Evolutionary conservation across 2,888 invertebrate species (phyloP).

Genomic region (Oligia fasciuncula): DNA sequence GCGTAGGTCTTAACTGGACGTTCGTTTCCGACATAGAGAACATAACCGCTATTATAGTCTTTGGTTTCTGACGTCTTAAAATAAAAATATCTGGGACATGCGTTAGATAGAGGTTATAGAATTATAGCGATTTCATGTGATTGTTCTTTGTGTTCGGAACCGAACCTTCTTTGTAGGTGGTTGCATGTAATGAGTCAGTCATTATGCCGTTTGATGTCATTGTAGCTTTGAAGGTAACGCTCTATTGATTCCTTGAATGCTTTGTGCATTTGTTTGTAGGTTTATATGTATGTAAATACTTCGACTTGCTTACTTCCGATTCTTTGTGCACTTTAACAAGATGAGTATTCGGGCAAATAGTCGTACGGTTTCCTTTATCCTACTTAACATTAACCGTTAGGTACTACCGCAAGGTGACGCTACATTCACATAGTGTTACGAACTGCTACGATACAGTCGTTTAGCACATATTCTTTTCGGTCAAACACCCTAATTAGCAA

Average conservation of each 20-base stretch:
- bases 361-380: constrained; percentile 8
- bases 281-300: constrained; percentile 19
- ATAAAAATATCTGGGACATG: constrained; percentile 30
- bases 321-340: constrained; percentile 30
- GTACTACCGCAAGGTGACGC: constrained; percentile 8
- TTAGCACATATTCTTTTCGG: constrained; percentile 39
- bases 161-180: constrained; percentile 23
- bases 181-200: constrained; percentile 36
- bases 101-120: constrained; percentile 11
- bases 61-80: constrained; percentile 7
- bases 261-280: constrained; percentile 47
- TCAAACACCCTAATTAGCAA: constrained; percentile 24
- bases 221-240: constrained; percentile 50
- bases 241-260: constrained; percentile 44
- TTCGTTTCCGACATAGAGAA: constrained; percentile 1
- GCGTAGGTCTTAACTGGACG: constrained; percentile 34
- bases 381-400: constrained; percentile 38
- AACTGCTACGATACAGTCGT: constrained; percentile 7
- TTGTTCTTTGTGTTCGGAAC: constrained; percentile 27
- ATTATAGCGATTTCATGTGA: constrained; percentile 21
- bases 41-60: no score
- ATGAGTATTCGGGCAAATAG: constrained; percentile 15
- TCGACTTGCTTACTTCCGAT: constrained; percentile 23
- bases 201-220: constrained; percentile 51
- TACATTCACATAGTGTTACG: neutral